Evolutionary conservation across 2,113 vertebrate species (phyloP), one percentile per base, ranked within the genome.

Genomic region (Columbina picui): DNA sequence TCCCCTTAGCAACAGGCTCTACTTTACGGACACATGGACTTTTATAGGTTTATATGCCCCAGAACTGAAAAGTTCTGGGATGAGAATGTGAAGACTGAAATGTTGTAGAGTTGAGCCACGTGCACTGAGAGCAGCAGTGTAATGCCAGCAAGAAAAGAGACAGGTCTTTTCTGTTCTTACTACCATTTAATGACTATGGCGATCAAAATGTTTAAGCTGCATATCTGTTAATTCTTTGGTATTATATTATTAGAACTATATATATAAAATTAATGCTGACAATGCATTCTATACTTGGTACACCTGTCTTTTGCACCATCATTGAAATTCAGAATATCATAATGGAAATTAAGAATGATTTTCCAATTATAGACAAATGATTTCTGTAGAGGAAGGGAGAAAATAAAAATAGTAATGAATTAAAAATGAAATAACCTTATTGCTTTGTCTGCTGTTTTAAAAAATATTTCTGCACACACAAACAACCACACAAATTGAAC

Each of bases 91-190:
- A 89, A 93, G 45, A 41, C 15, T 53, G 41, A 56, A 59, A 22
- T 38, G 14, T 19, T n/a, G 25, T 22, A 76, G 49, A 11, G 6
- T 32, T 84, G 63, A 61, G 17, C n/a, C 29, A 22, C 2, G 1
- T 55, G 10, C n/a, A 21, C 15, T 65, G 56, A 68, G 30, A 80
- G 26, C 21, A 70, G 20, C 21, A 43, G 8, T 0, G 0, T 10
- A 53, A 12, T 61, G 38, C 10, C 38, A 74, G 9, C 7, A 57
- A 80, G 39, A 52, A 39, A 18, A 67, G 10, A 57, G 9, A 19
- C 3, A 41, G 19, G 2, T 55, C 22, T 63, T 53, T 2, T 34
- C 43, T 55, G 10, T 41, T 67, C 26, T 29, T 79, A 30, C 18
- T 16, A 34, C 20, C 4, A 9, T 36, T 59, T 56, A 43, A 47